These are phyloP conservation scores for Daktulosphaira vitifoliae DNA, from an alignment of 1,140 invertebrate species.

Conservation along the genomic window DNA sequence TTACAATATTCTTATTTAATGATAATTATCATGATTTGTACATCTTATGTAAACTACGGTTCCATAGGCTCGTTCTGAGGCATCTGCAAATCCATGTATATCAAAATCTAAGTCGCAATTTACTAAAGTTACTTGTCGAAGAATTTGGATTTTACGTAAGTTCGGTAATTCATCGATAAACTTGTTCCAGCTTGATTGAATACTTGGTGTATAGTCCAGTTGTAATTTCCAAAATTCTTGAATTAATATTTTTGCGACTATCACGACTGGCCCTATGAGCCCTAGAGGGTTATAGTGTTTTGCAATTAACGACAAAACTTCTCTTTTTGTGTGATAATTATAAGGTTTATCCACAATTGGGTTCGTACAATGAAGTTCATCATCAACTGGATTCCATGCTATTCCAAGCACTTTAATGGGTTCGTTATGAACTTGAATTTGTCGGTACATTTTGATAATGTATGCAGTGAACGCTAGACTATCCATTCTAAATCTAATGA, in stretches of 20 bases:
- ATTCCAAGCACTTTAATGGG: slow-evolving; percentile 34
- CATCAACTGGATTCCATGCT: slow-evolving; percentile 33
- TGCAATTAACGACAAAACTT: slow-evolving; percentile 40
- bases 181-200: too few species aligned
- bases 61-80: slow-evolving; percentile 29
- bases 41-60: slow-evolving; percentile 35
- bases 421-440: slow-evolving; percentile 39
- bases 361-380: slow-evolving; percentile 32
- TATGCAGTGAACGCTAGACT: slow-evolving; percentile 41
- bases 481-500: slow-evolving; percentile 40
- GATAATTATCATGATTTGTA: too few species aligned
- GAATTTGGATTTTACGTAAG: slow-evolving; percentile 20
- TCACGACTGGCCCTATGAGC: slow-evolving; percentile 41
- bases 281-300: slow-evolving; percentile 45
- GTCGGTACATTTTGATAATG: slow-evolving; percentile 44
- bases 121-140: slow-evolving; percentile 29
- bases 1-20: too few species aligned
- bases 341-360: neutral
- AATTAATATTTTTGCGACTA: slow-evolving; percentile 44
- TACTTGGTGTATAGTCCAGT: slow-evolving; percentile 32
- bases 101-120: slow-evolving; percentile 33
- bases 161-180: too few species aligned
- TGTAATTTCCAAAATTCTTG: slow-evolving; percentile 41
- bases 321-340: slow-evolving; percentile 25
- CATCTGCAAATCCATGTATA: slow-evolving; percentile 39